Conservation (phyloP, 2,888 invertebrate genomes). For the Rotaria macrura region DNA sequence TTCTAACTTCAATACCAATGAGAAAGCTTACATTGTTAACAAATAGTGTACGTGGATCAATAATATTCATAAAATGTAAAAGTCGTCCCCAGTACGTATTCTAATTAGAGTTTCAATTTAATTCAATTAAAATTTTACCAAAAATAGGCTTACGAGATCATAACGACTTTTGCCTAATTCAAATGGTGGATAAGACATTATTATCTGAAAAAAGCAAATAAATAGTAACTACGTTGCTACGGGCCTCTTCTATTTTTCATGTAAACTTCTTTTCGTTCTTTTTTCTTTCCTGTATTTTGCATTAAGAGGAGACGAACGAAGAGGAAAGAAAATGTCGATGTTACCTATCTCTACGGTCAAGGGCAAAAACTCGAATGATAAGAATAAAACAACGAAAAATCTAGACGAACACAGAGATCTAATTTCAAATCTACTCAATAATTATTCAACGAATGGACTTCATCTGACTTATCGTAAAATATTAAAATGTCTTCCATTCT, state of each 20-base stretch:
- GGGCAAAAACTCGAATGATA: not conserved
- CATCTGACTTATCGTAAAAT: not conserved
- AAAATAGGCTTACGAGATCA: conserved; percentile 32
- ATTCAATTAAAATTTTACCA: not conserved
- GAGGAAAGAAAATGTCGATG: not conserved
- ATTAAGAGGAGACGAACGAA: not conserved
- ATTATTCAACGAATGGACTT: not conserved
- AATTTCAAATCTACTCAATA: not conserved
- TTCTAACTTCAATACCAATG: not conserved
- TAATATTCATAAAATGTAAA: conserved; percentile 51
- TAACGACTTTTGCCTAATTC: conserved; percentile 33
- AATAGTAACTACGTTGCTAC: not conserved
- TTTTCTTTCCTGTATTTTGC: not conserved
- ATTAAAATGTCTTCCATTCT: too few relatives aligned
- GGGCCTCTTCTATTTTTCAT: not conserved
- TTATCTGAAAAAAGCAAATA: not conserved
- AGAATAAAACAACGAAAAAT: not conserved
- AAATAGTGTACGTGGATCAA: conserved; percentile 52
- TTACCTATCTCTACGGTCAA: not conserved
- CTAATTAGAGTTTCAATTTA: conserved; percentile 36
- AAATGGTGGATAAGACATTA: conserved; percentile 34
- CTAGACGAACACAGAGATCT: not conserved
- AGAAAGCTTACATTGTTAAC: conserved; percentile 35
- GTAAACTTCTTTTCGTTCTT: not conserved
- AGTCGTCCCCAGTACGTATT: conserved; percentile 49